These are phyloP conservation scores for Cosmia trapezina DNA, from an alignment of 2,888 invertebrate genomes.

Conservation along the genomic window DNA sequence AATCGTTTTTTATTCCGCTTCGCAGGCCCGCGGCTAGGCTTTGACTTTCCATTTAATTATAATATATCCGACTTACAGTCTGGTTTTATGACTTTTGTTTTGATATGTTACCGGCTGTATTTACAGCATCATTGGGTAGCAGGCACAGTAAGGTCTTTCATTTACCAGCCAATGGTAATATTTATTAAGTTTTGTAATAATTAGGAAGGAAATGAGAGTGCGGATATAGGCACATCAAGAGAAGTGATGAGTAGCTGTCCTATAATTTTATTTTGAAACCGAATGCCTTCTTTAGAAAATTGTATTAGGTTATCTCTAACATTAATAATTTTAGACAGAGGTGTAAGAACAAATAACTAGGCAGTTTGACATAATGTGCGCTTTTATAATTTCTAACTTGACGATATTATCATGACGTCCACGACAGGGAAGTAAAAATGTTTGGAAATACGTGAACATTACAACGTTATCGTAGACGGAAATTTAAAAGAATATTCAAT, in stretches of 20 bases:
- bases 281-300: not conserved
- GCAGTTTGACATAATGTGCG: too few relatives aligned
- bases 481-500: too few relatives aligned
- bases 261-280: not conserved
- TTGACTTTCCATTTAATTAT: conserved; percentile 60
- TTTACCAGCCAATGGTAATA: not conserved
- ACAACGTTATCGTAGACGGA: too few relatives aligned
- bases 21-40: conserved; percentile 33
- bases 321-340: not conserved
- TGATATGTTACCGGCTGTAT: conserved; percentile 8
- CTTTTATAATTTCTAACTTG: too few relatives aligned
- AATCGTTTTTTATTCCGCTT: conserved; percentile 50
- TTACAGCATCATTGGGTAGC: conserved; percentile 3
- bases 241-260: not conserved
- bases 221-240: not conserved
- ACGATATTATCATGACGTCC: too few relatives aligned
- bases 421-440: too few relatives aligned
- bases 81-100: conserved; percentile 23
- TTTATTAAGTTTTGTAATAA: not conserved
- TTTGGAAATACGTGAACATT: too few relatives aligned
- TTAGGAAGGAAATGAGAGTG: not conserved
- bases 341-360: not conserved
- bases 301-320: not conserved
- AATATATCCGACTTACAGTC: conserved; percentile 47
- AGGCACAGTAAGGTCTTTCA: not conserved